Percentiles rank a stretch among this genome's conserved stretches.
Evolutionary conservation across 2,888 invertebrate genomes (phyloP).

Genomic region (Leptinotarsa juncta): DNA sequence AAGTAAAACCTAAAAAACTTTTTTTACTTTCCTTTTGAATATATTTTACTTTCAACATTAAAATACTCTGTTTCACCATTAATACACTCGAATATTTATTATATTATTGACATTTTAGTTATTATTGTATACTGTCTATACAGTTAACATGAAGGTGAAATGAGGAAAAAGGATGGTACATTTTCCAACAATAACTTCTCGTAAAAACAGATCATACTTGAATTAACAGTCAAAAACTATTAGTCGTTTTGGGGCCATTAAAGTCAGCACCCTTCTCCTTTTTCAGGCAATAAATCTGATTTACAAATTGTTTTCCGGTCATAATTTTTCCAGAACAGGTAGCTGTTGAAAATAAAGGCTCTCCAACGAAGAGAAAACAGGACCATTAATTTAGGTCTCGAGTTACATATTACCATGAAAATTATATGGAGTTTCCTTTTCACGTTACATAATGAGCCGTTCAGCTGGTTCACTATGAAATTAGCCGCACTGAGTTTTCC

Average conservation of each 20-base stretch:
- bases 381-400: constrained; percentile 38
- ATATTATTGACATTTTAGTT: too few species aligned
- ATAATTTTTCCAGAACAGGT: constrained; percentile 41
- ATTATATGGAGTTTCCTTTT: constrained; percentile 32
- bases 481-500: constrained; percentile 11
- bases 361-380: constrained; percentile 36
- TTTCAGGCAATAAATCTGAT: constrained; percentile 43
- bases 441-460: constrained; percentile 21
- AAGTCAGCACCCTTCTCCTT: constrained; percentile 28
- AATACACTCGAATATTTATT: too few species aligned
- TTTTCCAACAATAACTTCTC: background rate
- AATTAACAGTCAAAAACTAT: background rate
- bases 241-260: background rate
- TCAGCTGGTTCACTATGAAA: background rate
- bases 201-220: background rate
- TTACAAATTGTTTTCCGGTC: constrained; percentile 45
- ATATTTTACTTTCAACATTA: too few species aligned
- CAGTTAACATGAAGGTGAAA: too few species aligned
- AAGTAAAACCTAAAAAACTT: too few species aligned
- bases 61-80: too few species aligned
- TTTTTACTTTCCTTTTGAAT: too few species aligned
- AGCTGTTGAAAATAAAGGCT: constrained; percentile 39
- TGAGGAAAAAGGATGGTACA: background rate
- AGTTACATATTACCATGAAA: constrained; percentile 37
- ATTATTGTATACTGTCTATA: too few species aligned